phyloP scores from a whole-genome alignment of 1,140 invertebrate genomes.

The Mercenaria mercenaria region DNA sequence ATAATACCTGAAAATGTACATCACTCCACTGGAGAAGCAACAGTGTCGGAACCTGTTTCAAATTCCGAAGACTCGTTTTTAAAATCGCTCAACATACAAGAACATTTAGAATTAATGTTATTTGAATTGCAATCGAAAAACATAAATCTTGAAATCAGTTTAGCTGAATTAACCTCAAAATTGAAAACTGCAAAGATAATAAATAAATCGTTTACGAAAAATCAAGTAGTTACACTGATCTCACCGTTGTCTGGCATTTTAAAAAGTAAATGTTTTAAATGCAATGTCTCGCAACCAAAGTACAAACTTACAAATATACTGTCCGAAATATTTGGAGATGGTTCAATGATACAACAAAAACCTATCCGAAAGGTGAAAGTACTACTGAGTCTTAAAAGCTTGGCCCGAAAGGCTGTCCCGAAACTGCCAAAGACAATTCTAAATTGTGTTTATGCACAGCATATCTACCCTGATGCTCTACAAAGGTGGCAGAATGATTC shows the following conservation, averaged over 20 bases:
- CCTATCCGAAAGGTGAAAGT: neutral
- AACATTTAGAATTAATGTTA: no score
- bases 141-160: no score
- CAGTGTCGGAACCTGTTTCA: no score
- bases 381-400: neutral
- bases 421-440: neutral
- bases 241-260: neutral
- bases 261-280: slow-evolving; percentile 14
- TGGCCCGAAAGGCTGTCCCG: neutral
- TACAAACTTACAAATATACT: neutral
- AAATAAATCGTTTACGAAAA: slow-evolving; percentile 1
- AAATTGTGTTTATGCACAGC: neutral
- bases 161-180: no score
- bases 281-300: neutral
- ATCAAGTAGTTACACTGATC: neutral
- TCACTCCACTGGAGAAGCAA: no score
- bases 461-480: neutral
- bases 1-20: no score
- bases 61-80: no score
- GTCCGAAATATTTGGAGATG: slow-evolving; percentile 33
- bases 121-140: no score
- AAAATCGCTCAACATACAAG: no score
- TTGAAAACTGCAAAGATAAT: slow-evolving; percentile 15
- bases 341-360: neutral
- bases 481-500: neutral